Evolutionary conservation across 2,113 vertebrate genomes (phyloP), one percentile per base, ranked within the genome.

Genomic region (Rhea pennata): DNA sequence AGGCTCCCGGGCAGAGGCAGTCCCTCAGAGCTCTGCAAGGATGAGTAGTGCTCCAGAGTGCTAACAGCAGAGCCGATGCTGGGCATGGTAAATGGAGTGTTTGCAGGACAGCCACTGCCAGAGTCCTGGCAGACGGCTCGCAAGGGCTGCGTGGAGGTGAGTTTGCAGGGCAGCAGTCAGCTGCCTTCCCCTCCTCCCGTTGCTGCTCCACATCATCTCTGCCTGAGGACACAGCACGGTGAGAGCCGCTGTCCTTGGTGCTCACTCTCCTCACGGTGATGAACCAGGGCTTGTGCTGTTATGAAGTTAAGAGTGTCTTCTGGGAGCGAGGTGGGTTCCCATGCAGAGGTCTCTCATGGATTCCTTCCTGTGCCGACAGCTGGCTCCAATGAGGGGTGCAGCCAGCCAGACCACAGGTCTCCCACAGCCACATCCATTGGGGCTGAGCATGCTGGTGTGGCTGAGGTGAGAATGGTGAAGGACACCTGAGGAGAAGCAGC

Each of bases 71-170:
- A 15, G 79, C 92, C 85, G 82, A 65, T 1, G 0, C 74, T 78
- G 90, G 90, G 81, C 82, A 78, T 78, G 75, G 40, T 66, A 58
- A 67, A 44, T 62, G 9, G 71, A 50, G 53, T 46, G 1, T 19
- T 22, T 2, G 9, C 53, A 69, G 70, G 87, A 20, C 44, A 89
- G 77, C 53, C 42, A 20, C 66, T 85, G 78, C 77, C 74, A 72
- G 77, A 58, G 58, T 58, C 31, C 3, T 50, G 78, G 77, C 74
- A 82, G 62, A 15, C 48, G 56, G 84, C 46, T 90, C 82, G 72
- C 72, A 87, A 93, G 80, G 80, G 80, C 92, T 88, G 73, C 70
- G 7, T 1, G 59, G 96, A 96, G 92, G 90, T 94, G 92, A 92
- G 44, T 75, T 80, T 70, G 24, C 50, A 53, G n/a, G 24, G 70